Conservation (phyloP, 1,140 invertebrate genomes). For the Eufriesea mexicana region DNA sequence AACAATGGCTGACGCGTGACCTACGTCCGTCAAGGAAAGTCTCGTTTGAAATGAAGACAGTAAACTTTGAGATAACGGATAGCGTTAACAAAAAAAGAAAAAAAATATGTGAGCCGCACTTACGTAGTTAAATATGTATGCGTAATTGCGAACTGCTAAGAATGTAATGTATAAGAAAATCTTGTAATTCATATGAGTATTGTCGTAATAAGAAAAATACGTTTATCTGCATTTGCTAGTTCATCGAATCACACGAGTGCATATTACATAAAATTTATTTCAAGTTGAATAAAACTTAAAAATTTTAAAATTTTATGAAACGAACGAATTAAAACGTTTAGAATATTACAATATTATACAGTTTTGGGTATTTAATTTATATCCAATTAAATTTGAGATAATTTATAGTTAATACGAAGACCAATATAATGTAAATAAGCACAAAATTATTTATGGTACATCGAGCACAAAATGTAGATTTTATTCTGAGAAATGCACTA, state of each 20-base stretch:
- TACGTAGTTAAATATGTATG: background rate
- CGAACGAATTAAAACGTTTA: background rate
- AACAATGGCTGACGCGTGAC: constrained; percentile 15
- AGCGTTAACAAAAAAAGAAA: constrained; percentile 14
- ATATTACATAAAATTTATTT: background rate
- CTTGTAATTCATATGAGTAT: background rate
- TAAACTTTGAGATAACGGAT: constrained; percentile 38
- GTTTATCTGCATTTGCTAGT: background rate
- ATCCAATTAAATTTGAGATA: background rate
- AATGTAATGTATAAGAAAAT: background rate
- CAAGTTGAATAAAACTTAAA: background rate
- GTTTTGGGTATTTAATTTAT: background rate
- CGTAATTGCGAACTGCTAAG: background rate
- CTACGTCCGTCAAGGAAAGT: constrained; percentile 11
- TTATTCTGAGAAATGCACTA: background rate
- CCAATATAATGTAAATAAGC: background rate
- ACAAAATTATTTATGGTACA: background rate
- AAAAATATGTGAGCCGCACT: background rate
- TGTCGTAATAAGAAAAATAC: background rate
- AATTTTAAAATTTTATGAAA: background rate
- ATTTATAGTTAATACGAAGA: too few relatives aligned
- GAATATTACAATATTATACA: background rate
- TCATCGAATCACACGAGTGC: background rate
- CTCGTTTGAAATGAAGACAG: constrained; percentile 36
- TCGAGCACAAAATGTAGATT: background rate